A percentile compares a stretch with the other conserved stretches of the same genome.
These are phyloP conservation scores for Zophobas morio DNA, from an alignment of 1,140 invertebrate genomes.

Conservation along the genomic window DNA sequence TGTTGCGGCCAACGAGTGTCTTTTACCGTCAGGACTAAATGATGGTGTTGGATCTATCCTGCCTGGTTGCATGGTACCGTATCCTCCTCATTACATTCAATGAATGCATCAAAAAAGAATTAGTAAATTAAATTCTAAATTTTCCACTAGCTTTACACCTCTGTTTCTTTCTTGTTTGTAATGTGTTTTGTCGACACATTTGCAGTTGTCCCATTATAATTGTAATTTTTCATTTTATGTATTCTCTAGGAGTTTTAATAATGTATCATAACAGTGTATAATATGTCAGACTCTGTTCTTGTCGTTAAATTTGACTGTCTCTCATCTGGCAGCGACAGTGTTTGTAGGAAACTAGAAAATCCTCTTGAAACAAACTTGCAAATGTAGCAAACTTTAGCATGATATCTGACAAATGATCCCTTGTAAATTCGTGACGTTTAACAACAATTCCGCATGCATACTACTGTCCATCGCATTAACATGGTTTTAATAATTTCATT, in stretches of 20 bases:
- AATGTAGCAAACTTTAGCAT: slow-evolving; percentile 31
- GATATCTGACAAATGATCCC: slow-evolving; percentile 39
- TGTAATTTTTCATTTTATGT: too few species aligned
- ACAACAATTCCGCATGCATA: not conserved
- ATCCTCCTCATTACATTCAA: too few species aligned
- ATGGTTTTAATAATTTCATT: too few species aligned
- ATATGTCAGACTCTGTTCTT: slow-evolving; percentile 10
- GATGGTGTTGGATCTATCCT: too few species aligned
- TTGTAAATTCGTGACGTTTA: slow-evolving; percentile 13
- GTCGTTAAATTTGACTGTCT: slow-evolving; percentile 14
- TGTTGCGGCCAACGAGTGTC: slow-evolving; percentile 9
- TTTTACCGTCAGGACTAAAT: not conserved
- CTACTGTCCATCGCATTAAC: not conserved
- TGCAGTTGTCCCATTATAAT: too few species aligned
- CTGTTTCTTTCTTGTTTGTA: too few species aligned
- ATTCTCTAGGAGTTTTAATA: not conserved
- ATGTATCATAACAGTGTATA: not conserved
- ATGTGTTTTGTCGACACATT: too few species aligned
- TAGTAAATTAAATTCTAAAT: too few species aligned
- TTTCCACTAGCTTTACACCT: too few species aligned
- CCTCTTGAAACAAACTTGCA: slow-evolving; percentile 33
- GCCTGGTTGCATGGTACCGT: too few species aligned
- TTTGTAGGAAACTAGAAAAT: slow-evolving; percentile 18
- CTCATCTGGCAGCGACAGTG: slow-evolving; percentile 40
- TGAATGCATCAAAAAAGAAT: too few species aligned